Evolutionary conservation across 2,888 invertebrate species (phyloP).

Genomic region (Spodoptera picta): DNA sequence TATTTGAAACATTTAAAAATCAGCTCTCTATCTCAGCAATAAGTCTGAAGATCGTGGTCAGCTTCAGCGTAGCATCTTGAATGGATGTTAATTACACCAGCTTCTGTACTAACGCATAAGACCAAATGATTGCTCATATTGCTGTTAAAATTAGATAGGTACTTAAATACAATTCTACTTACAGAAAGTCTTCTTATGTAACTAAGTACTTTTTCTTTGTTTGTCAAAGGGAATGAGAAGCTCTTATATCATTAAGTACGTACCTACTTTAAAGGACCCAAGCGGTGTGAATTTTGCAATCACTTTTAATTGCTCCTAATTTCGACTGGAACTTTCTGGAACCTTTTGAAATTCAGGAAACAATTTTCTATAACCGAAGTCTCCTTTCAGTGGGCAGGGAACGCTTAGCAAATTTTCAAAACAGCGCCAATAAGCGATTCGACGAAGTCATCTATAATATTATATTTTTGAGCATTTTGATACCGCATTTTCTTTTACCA

Average conservation of each 20-base stretch:
- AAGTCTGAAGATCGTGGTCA: no score
- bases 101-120: no score
- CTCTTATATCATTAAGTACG: conserved; percentile 4
- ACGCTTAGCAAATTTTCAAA: conserved; percentile 86
- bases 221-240: conserved; percentile 1
- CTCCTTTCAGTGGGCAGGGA: conserved; percentile 84
- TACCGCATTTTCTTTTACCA: conserved; percentile 92
- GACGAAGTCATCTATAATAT: conserved; percentile 93
- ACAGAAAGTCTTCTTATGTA: no score
- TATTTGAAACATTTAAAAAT: no score
- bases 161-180: no score
- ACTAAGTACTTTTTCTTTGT: conserved; percentile 13
- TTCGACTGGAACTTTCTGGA: conserved; percentile 26
- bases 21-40: no score
- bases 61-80: no score
- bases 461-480: conserved; percentile 91
- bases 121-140: no score
- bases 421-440: conserved; percentile 90
- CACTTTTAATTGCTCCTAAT: conserved; percentile 41
- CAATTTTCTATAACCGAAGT: conserved; percentile 35
- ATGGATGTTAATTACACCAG: no score
- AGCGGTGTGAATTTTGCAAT: conserved; percentile 23
- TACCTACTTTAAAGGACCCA: not conserved
- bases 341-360: conserved; percentile 39
- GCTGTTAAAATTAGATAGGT: no score